Evolutionary conservation across 64 coral and sea anemone genomes (phyloP).

Genomic region (Montipora foliosa): DNA sequence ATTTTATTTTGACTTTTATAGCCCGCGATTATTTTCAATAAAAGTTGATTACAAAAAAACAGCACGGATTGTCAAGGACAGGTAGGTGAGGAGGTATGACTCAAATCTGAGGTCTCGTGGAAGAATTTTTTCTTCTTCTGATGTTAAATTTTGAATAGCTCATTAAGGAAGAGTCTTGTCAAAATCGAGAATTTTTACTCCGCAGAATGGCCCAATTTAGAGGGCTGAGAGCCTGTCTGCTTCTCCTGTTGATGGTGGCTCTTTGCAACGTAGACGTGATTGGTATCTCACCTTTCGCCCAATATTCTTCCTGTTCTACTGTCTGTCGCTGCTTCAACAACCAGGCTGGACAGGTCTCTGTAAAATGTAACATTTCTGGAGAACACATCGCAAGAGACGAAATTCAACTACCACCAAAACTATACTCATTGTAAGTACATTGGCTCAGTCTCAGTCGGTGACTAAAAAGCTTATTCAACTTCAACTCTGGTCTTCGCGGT

Average conservation of each 20-base stretch:
- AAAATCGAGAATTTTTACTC: neutral
- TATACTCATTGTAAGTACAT: neutral
- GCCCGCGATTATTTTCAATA: no score
- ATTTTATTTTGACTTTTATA: no score
- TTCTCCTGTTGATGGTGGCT: neutral
- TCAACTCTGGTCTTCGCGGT: no score
- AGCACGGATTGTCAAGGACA: no score
- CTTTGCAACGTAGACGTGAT: neutral
- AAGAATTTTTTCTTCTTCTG: neutral
- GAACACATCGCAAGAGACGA: neutral
- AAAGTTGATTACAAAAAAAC: no score
- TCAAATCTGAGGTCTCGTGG: no score
- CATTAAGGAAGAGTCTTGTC: neutral
- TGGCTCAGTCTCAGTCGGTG: no score
- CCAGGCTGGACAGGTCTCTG: neutral
- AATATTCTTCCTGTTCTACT: neutral
- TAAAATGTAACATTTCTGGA: neutral
- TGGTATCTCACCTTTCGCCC: neutral
- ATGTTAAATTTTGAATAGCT: no score
- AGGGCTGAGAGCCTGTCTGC: neutral
- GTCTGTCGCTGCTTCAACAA: neutral
- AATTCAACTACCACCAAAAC: neutral
- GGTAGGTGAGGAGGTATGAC: no score
- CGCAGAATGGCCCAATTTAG: neutral
- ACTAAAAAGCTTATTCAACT: no score